Evolutionary conservation across 2,113 vertebrate genomes (phyloP), one percentile per base, ranked within the genome.

Genomic region (Cranoglanis bouderius): DNA sequence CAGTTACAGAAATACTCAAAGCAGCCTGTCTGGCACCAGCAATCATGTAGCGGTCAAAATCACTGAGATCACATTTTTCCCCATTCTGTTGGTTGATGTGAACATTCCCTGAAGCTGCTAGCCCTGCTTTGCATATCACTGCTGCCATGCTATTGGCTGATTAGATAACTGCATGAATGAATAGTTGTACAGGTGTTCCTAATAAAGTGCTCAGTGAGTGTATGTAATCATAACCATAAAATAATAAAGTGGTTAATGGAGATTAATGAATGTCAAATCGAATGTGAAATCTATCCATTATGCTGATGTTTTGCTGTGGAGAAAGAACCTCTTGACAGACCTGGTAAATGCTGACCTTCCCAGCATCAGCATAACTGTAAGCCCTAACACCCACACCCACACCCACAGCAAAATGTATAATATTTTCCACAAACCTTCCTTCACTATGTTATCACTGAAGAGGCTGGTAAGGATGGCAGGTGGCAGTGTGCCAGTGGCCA

Each of bases 361-460:
- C 7, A 29, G 26, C 9, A 63, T 29, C 63, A 65, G 29, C 29
- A 65, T 4, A 65, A 43, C 24, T 46, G 7, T 38, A n/a, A 85
- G 0, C 7, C 12, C 29, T n/a, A 29, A 0, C 46, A 9, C 6
- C 0, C 77, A 51, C 4, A 55, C 10, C 51, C 13, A 43, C 43
- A 55, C 40, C 21, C 24, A 49, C 46, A 49, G 13, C 26, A 8
- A 10, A 72, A 51, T 51, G 13, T 65, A 63, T 59, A 87, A 82
- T 49, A 38, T 43, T 38, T 57, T 67, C 32, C 77, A 87, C 90
- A 78, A 95, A 98, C 97, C 97, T 96, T 98, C 97, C 94, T 98
- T 98, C 92, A 98, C 97, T 87, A 98, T 94, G 88, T 94, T 97
- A 91, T 98, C 97, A 29, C 96, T 97, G 95, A 98, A 98, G 90